Base-by-base conservation (phyloP, 2,797 vertebrate species). In the Microctenopoma stevenorrisi region DNA sequence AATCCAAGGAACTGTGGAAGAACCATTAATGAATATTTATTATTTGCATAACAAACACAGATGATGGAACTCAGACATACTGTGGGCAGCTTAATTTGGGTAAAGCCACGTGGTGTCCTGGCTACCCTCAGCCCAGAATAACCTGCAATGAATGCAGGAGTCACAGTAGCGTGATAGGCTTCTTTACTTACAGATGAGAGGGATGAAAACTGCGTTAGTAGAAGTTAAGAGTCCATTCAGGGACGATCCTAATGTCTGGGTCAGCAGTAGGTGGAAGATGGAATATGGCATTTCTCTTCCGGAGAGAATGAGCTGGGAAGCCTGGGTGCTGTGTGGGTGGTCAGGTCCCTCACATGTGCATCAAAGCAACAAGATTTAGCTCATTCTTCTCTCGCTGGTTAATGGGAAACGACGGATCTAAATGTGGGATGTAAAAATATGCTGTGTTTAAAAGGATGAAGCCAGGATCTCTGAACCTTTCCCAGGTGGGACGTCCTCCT, bases 21-120 rank as follows among this genome's bases (percentile, higher is more conserved):
- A 88, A 84, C 87, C 91, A 86, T 89, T 88, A 89, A 93, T 91
- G 89, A 93, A 92, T 94, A 93, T 93, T 90, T 92, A 92, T 90
- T 91, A 91, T 93, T 93, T 93, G 83, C 79, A 80, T 76, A 74
- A 84, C 75, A 86, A 88, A 89, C 81, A 92, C 70, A 68, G 90
- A 89, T 90, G 89, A 91, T 92, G 91, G 89, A 86, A 89, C 86
- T 86, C 81, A 62, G 89, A 88, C 79, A 87, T 82, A 74, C 84
- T 85, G 88, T 65, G 88, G 90, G 61, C 64, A 78, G 76, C 91
- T 92, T 92, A 88, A 92, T 90, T 85, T 83, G 88, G 89, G 52
- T 74, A 55, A 82, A 87, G 82, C 83, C 86, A 82, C 78, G 90
- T 18, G 68, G 81, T 91, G 89, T 89, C 85, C 88, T 88, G 85